Conservation (phyloP, 2,113 vertebrate genomes). For the Sialia sialis region DNA sequence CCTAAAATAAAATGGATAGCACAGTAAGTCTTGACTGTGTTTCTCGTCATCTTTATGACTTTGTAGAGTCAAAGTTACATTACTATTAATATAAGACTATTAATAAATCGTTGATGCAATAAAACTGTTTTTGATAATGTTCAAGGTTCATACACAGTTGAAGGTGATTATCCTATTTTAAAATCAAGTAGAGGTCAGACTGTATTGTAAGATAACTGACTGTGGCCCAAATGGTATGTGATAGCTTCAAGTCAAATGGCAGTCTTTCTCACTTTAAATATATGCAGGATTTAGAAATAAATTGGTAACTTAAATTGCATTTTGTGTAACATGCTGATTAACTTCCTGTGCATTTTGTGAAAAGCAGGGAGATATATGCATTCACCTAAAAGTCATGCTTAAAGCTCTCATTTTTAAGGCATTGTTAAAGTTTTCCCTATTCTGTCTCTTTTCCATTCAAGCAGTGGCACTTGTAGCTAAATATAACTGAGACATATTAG, state of each 20-base stretch:
- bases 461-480: background rate
- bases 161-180: conserved; percentile 72
- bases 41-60: conserved; percentile 51
- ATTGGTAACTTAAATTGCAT: background rate
- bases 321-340: background rate
- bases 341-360: background rate
- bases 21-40: background rate
- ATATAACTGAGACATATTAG: background rate
- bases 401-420: background rate
- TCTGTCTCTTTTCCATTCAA: background rate
- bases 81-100: conserved; percentile 60
- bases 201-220: conserved; percentile 52
- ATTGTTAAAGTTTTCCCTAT: background rate
- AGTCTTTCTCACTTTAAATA: background rate
- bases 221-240: conserved; percentile 12
- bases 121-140: conserved; percentile 62
- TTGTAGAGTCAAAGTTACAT: conserved; percentile 57
- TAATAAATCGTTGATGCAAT: conserved; percentile 68
- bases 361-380: background rate
- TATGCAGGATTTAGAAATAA: background rate
- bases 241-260: background rate
- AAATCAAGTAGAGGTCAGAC: conserved; percentile 64
- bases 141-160: conserved; percentile 66
- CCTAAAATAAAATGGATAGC: conserved; percentile 32
- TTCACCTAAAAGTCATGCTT: background rate